phyloP scores from a whole-genome alignment of 1,140 invertebrate species.

The Listronotus bonariensis region DNA sequence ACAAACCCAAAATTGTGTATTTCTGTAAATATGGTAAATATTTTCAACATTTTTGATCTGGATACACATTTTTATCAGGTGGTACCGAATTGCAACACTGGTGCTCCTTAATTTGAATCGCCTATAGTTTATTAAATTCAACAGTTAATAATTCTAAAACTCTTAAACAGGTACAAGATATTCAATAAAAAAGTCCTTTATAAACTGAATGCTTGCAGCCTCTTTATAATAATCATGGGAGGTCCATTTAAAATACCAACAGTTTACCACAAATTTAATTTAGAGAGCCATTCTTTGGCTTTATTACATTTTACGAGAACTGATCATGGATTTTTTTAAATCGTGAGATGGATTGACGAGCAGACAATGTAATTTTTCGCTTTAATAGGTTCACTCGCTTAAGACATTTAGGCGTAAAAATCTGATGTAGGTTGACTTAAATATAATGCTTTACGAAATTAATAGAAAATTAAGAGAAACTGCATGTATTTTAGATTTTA shows the following conservation, averaged over 20 bases:
- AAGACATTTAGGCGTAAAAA: conserved; percentile 36
- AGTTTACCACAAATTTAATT: conserved; percentile 34
- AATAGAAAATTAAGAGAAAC: too few species aligned
- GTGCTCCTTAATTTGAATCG: too few species aligned
- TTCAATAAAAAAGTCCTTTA: conserved; percentile 46
- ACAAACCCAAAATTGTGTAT: too few species aligned
- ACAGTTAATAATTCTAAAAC: too few species aligned
- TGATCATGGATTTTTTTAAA: conserved; percentile 39
- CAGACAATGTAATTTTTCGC: conserved; percentile 53
- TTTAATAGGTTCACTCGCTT: conserved; percentile 49
- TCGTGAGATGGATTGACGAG: conserved; percentile 45
- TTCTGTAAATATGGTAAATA: too few species aligned
- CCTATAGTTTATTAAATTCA: too few species aligned
- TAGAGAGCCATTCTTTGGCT: conserved; percentile 25
- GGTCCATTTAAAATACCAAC: conserved; percentile 42
- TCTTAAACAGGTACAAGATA: too few species aligned
- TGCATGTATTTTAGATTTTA: too few species aligned
- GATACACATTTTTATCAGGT: too few species aligned
- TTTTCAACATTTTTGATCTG: too few species aligned
- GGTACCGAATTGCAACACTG: too few species aligned
- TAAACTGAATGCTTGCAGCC: conserved; percentile 49
- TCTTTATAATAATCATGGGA: conserved; percentile 47
- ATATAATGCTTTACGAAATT: too few species aligned
- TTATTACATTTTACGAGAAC: conserved; percentile 31
- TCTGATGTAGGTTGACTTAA: conserved; percentile 4